Percentiles rank a stretch among this genome's conserved stretches.
phyloP scores from a whole-genome alignment of 2,888 invertebrate genomes.

The Caenorhabditis sp. region DNA sequence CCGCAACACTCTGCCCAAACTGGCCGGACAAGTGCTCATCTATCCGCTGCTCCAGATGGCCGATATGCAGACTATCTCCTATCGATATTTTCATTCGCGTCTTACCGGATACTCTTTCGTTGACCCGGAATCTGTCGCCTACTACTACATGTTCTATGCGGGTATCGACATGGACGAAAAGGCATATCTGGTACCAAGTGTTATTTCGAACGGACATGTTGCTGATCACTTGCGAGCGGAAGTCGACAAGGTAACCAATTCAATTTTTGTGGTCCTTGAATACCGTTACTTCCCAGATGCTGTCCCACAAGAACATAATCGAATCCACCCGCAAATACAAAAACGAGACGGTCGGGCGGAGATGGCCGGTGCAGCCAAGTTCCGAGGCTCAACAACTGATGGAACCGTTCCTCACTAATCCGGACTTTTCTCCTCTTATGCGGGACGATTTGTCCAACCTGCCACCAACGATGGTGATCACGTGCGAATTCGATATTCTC shows the following conservation, averaged over 20 bases:
- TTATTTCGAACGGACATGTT: conserved; percentile 69
- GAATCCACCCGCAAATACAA: conserved; percentile 44
- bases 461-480: conserved; percentile 79
- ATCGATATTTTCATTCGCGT: conserved; percentile 67
- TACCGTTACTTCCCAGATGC: conserved; percentile 41
- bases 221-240: conserved; percentile 26
- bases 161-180: conserved; percentile 68
- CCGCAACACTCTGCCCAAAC: conserved; percentile 48
- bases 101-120: conserved; percentile 67
- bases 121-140: conserved; percentile 69
- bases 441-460: conserved; percentile 70
- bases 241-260: conserved; percentile 37
- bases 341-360: conserved; percentile 24
- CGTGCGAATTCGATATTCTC: conserved; percentile 80
- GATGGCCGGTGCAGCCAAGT: conserved; percentile 23
- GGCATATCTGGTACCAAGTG: conserved; percentile 55
- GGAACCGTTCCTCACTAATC: conserved; percentile 71
- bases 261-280: neutral
- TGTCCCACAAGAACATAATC: conserved; percentile 13
- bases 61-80: conserved; percentile 78
- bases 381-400: conserved; percentile 56
- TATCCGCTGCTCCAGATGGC: conserved; percentile 79
- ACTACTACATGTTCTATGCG: conserved; percentile 71
- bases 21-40: conserved; percentile 76
- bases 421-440: conserved; percentile 79